Conservation (phyloP, 2,888 invertebrate species). For the Thysanoteuthis rhombus region DNA sequence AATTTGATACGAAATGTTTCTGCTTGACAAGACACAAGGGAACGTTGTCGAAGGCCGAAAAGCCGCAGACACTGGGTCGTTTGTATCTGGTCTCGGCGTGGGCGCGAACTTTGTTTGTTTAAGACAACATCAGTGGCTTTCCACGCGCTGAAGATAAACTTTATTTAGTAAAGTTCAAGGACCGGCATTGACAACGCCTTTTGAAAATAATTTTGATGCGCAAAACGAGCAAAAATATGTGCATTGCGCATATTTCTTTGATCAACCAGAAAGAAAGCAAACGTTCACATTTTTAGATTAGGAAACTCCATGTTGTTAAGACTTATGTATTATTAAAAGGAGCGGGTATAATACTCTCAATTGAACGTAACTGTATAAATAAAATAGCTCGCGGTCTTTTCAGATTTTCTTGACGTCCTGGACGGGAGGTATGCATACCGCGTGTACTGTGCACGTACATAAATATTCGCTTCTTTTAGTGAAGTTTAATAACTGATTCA, state of each 20-base stretch:
- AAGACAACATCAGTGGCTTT: neutral
- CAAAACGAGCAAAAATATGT: neutral
- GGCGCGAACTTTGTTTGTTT: neutral
- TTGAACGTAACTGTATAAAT: too few species aligned
- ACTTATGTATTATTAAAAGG: too few species aligned
- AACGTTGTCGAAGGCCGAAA: neutral
- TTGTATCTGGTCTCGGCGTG: neutral
- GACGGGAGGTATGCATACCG: too few species aligned
- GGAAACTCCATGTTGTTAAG: too few species aligned
- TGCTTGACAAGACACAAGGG: neutral
- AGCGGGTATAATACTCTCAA: too few species aligned
- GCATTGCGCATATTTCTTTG: neutral
- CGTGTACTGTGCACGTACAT: too few species aligned
- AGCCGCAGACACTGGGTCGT: neutral
- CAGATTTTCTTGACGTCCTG: too few species aligned
- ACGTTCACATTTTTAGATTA: too few species aligned
- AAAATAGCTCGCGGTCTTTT: too few species aligned
- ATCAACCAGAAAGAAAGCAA: too few species aligned
- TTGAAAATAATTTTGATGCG: neutral
- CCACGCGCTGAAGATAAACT: neutral
- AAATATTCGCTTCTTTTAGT: too few species aligned
- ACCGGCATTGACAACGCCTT: neutral
- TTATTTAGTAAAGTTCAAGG: neutral
- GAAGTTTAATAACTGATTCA: too few species aligned
- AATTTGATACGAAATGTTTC: neutral